A percentile compares a stretch with the other conserved stretches of the same genome.
Evolutionary conservation across 2,797 vertebrate species (phyloP).

Genomic region (Oreochromis mossambicus): DNA sequence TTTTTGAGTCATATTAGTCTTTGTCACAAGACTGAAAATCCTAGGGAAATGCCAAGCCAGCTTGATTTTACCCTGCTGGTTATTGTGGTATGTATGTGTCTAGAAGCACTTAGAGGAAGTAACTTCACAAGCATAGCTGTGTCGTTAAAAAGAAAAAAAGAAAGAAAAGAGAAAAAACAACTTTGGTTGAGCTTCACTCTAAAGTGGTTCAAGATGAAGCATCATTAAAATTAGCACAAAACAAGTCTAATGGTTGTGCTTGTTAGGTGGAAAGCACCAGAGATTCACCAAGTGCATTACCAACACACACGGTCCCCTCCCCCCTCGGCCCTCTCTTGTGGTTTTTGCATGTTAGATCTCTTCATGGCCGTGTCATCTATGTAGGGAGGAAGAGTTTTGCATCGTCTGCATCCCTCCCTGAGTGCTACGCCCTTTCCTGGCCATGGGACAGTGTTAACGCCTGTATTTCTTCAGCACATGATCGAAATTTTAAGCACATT

Average conservation of each 20-base stretch:
- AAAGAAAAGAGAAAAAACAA: not conserved
- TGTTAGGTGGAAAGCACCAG: conserved; percentile 50
- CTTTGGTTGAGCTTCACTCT: not conserved
- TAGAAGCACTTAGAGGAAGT: conserved; percentile 23
- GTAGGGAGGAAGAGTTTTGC: not conserved
- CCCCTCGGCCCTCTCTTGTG: not conserved
- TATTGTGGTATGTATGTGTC: not conserved
- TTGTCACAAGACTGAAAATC: conserved; percentile 7
- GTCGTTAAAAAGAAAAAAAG: not conserved
- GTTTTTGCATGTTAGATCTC: not conserved
- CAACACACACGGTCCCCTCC: not conserved
- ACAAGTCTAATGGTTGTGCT: not conserved
- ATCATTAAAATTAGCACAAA: not conserved
- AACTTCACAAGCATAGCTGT: not conserved
- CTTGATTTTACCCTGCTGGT: not conserved
- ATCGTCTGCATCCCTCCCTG: not conserved
- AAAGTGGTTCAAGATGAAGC: not conserved
- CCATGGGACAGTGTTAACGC: not conserved
- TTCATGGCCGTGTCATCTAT: not conserved
- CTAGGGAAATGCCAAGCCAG: conserved; percentile 36
- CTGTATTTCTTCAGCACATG: not conserved
- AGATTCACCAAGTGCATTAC: not conserved
- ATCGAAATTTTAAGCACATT: not conserved
- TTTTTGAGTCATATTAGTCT: not conserved
- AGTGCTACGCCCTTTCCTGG: not conserved